Evolutionary conservation across 1,140 invertebrate species (phyloP).

Genomic region (Stenopsyche tienmushanensis): DNA sequence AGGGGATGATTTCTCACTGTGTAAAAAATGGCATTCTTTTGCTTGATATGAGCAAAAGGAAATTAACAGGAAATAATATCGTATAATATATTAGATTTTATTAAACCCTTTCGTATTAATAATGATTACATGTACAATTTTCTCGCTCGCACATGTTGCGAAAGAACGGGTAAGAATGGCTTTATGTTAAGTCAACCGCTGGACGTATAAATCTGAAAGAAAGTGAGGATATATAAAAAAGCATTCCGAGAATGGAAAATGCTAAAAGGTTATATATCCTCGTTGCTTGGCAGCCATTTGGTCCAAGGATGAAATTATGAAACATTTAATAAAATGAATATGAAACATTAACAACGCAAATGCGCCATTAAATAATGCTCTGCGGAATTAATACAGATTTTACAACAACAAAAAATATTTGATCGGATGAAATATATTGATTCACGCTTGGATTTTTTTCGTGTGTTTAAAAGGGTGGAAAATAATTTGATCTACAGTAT

Average conservation of each 20-base stretch:
- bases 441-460: not conserved
- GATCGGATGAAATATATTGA: no score
- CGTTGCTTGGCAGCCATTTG: no score
- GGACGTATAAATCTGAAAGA: constrained; percentile 31
- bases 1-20: no score
- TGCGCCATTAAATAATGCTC: no score
- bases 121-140: not conserved
- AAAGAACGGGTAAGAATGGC: not conserved
- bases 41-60: no score
- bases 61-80: not conserved
- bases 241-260: constrained; percentile 4
- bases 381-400: no score
- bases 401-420: no score
- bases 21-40: no score
- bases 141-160: not conserved
- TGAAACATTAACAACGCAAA: no score
- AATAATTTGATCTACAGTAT: no score
- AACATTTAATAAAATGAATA: not conserved
- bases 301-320: not conserved
- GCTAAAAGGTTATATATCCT: constrained; percentile 14
- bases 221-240: constrained; percentile 24
- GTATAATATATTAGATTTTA: not conserved
- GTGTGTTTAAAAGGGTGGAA: no score
- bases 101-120: not conserved
- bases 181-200: not conserved